A percentile compares a stretch with the other conserved stretches of the same genome.
These are phyloP conservation scores for Pipistrellus kuhlii DNA, from an alignment of 2,797 vertebrate genomes.

Conservation along the genomic window DNA sequence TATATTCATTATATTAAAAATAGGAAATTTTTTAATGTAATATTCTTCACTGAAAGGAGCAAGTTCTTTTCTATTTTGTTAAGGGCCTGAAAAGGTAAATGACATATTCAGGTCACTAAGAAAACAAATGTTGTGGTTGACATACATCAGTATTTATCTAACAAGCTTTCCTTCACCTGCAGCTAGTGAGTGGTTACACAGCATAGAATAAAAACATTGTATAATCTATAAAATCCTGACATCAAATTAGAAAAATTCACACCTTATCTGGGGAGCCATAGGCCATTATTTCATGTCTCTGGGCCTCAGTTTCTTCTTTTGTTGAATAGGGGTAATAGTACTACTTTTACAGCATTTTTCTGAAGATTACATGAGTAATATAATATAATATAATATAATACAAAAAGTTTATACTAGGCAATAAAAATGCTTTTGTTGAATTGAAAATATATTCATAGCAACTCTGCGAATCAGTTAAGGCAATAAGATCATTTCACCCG, in stretches of 20 bases:
- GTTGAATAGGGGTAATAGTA: neutral
- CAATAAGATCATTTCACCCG: neutral
- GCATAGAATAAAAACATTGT: neutral
- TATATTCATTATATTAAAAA: slow-evolving; percentile 8
- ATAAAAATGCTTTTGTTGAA: slow-evolving; percentile 25
- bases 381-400: too few species aligned
- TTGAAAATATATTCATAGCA: neutral
- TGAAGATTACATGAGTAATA: neutral
- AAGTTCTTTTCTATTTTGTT: slow-evolving; percentile 3
- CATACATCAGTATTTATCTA: neutral
- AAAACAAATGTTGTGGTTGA: slow-evolving; percentile 12
- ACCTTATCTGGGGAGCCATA: neutral
- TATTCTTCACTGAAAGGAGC: neutral
- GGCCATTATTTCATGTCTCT: neutral
- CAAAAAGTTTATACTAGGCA: neutral
- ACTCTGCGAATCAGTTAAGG: neutral
- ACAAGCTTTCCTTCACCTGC: neutral
- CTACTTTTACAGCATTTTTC: slow-evolving; percentile 10
- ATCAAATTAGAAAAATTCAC: neutral
- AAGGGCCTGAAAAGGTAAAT: slow-evolving; percentile 17
- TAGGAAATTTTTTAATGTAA: neutral
- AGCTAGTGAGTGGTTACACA: neutral
- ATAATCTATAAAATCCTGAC: neutral
- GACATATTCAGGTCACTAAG: slow-evolving; percentile 25
- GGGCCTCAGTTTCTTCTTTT: neutral